Evolutionary conservation across 2,113 vertebrate species (phyloP), one percentile per base, ranked within the genome.

Genomic region (Pardalotus punctatus): DNA sequence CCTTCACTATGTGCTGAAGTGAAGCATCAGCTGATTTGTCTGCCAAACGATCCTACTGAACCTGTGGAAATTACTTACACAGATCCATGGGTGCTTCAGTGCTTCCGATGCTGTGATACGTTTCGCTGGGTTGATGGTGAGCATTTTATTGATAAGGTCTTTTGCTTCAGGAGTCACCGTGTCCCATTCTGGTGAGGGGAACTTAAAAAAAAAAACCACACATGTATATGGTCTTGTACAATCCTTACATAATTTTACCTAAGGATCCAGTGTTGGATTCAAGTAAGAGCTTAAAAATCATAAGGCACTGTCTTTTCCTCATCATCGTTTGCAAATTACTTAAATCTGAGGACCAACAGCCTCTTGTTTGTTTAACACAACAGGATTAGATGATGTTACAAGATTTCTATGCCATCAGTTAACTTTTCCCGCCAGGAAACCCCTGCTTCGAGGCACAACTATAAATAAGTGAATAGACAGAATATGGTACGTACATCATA

Each of bases 91-190:
- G 91, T 99, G 99, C 94, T 99, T 99, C 76, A 99, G 98, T 1
- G 98, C 99, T 77, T 99, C 99, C 3, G 99, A 98, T 64, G 99
- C 99, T 5, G 98, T 99, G 96, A 99, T 98, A 61, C 99, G 98
- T 96, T 99, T 99, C 64, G 98, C 99, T 36, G 99, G 99, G 92
- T 99, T 99, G 86, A 99, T 99, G 57, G 99, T 99, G 86, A 99
- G 98, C 99, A 99, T 99, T 98, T 99, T 99, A 89, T 99, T 99
- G 97, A 99, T 99, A 73, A 99, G 98, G 96, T 99, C 99, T 98
- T 99, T 99, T 95, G 99, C 99, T 97, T 99, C 99, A 57, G 99
- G 99, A 58, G 99, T 99, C 96, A 99, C 99, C 0, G 99, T 99
- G 96, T 99, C 99, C 99, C 99, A 99, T 96, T 99, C 99, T 76